Evolutionary conservation across 2,888 invertebrate genomes (phyloP), one percentile per base, ranked within the genome.

Genomic region (Myathropa florea): DNA sequence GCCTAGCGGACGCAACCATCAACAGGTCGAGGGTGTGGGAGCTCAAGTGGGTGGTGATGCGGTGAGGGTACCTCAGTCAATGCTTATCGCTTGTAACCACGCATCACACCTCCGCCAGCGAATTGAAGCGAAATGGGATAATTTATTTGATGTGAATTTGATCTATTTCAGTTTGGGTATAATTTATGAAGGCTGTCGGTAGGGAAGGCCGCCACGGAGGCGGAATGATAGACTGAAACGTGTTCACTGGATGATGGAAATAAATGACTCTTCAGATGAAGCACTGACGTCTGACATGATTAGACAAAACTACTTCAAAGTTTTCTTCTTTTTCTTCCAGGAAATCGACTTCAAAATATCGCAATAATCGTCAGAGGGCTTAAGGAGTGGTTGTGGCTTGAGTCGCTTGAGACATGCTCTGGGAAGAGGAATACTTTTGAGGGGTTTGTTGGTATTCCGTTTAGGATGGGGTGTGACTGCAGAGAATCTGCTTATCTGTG

Each of bases 101-200:
- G 30, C 46, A 39, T 18, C 46, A 18, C 46, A 46, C 46, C 46
- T 46, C n/a, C 7, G n/a, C 6, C n/a, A 76, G 59, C 80, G 72
- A 80, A 59, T 18, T 76, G 57, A 36, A 68, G 23, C 80, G 61
- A 79, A 71, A 80, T 76, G 76, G 70, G 61, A 28, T 61, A 73
- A 73, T 81, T 81, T 85, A 81, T 85, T 53, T 72, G 63, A 81
- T 72, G 53, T 59, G 81, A 81, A 81, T 80, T 85, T 77, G 85
- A 81, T 85, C 81, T 63, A 77, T 72, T 77, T 77, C 76, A 73
- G 57, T 68, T 46, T 60, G 73, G 57, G 63, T 71, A 73, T 39
- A 80, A 80, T 80, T 80, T 84, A 84, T 79, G 75, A 76, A 71
- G 46, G 46, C 46, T 71, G 36, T 68, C 81, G 72, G 55, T 68